phyloP scores from a whole-genome alignment of 35 echinoderm and acorn worm genomes.

The Ophioderma brevispina region DNA sequence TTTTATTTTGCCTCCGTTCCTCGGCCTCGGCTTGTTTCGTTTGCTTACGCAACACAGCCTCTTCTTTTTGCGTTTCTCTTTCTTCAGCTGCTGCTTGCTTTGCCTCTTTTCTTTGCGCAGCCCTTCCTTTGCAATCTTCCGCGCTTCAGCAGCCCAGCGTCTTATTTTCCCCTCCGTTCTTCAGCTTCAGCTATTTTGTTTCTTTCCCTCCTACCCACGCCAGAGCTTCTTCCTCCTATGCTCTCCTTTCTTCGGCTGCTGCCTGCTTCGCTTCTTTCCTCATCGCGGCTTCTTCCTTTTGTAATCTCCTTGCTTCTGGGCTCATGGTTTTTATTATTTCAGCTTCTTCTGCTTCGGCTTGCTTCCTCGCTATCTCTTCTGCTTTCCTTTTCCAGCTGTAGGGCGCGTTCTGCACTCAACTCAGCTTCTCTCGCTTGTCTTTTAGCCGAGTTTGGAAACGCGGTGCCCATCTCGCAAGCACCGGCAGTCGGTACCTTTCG shows the following conservation, averaged over 20 bases:
- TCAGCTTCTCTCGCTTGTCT: neutral
- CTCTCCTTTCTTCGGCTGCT: neutral
- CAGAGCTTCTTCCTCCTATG: neutral
- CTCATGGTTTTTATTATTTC: neutral
- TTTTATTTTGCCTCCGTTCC: neutral
- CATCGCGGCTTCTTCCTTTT: neutral
- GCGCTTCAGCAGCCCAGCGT: neutral
- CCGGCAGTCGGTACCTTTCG: conserved; percentile 41
- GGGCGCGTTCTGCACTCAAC: neutral
- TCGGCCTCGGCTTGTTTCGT: neutral
- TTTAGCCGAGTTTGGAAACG: conserved; percentile 24
- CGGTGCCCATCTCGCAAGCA: conserved; percentile 28
- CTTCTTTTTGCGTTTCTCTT: neutral
- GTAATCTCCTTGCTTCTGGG: neutral
- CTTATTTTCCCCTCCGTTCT: neutral
- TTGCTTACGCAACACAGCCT: neutral
- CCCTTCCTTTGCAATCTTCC: neutral
- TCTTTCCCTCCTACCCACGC: neutral
- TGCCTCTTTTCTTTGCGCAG: neutral
- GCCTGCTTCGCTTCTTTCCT: neutral
- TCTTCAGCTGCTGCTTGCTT: neutral
- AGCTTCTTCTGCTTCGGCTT: neutral
- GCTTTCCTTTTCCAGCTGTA: neutral
- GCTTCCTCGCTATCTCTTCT: neutral
- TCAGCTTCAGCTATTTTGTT: neutral